Base-by-base conservation (phyloP, 2,113 vertebrate species). In the Ifrita kowaldi region DNA sequence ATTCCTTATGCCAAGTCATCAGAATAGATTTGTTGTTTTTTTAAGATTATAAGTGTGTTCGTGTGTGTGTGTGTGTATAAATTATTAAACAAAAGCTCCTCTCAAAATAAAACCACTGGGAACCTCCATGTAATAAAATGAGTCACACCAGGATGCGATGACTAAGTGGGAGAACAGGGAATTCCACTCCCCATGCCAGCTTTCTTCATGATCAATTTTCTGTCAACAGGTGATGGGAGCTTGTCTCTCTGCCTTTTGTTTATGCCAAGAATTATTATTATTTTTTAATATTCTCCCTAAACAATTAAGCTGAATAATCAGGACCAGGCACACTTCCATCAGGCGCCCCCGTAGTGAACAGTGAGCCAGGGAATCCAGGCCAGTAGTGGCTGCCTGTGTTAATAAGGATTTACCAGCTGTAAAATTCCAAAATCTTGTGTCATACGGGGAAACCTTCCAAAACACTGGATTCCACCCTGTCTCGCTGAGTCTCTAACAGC, bases 111-210 rank as follows among this genome's bases (percentile, higher is more conserved):
- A 97, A 97, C 96, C 97, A 97, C 96, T 98, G 98, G 98, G 99
- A 98, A 99, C 98, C 98, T 98, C 98, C 98, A 94, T 97, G 97
- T 98, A 97, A 98, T 97, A 97, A 98, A 98, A 98, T 98, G 97
- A 98, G 96, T 98, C 98, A 98, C 97, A 97, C 97, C 98, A 98
- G 98, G 98, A 97, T 98, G 64, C 49, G 98, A 98, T 99, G 98
- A 99, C 98, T 99, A 98, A 99, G 98, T 97, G 98, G 90, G 97
- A 98, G 97, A 96, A 97, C 56, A 98, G 98, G 99, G 98, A 98
- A 98, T 99, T 99, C 99, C 98, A 98, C 85, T 93, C 73, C 88
- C 83, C 79, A 84, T 93, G 98, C 98, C 98, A 98, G 96, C 89
- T 96, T 94, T 93, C 94, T 96, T 97, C 95, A 98, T 95, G 98